Evolutionary conservation across 2,797 vertebrate genomes (phyloP), one percentile per base, ranked within the genome.

Genomic region (Ctenopoma kingsleyae): DNA sequence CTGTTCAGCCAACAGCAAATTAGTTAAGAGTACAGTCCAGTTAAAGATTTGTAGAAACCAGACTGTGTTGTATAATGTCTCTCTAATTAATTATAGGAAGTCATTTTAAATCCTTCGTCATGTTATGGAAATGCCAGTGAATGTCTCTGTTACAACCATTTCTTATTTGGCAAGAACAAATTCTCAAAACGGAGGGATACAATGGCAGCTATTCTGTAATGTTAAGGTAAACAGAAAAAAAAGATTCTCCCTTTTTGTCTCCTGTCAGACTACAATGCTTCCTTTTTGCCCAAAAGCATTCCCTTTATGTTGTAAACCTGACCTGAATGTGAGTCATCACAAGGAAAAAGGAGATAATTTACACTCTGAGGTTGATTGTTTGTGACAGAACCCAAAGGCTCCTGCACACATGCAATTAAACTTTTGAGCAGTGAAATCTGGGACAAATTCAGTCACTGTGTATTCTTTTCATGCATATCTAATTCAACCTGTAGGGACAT

Each of bases 401-500:
- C 54, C 79, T 46, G 53, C 69, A 80, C 51, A 57, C 66, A 55
- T 57, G 43, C 51, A 73, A 56, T 65, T 64, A 81, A 89, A 83
- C 67, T 75, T 40, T 46, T 48, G 36, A 80, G 71, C 41, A 71
- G 70, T 56, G 49, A 84, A 91, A 93, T 92, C 84, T 94, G 90
- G 91, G 90, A 71, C 89, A 92, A 78, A 84, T 71, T 66, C 72
- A 73, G 76, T 80, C 81, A 85, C 81, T 88, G 76, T 81, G 66
- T 89, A 47, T 79, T 91, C 87, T 59, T 52, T 51, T 91, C 89
- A 91, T 84, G 88, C 81, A 79, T 68, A 73, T 19, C 38, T 88
- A 84, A 93, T 91, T 30, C 58, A 88, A 82, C 90, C 88, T 89
- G 84, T 90, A 71, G 82, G 63, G 56, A 80, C 48, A 68, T 61